phyloP scores from a whole-genome alignment of 2,113 vertebrate genomes.

The Odontophorus gujanensis region DNA sequence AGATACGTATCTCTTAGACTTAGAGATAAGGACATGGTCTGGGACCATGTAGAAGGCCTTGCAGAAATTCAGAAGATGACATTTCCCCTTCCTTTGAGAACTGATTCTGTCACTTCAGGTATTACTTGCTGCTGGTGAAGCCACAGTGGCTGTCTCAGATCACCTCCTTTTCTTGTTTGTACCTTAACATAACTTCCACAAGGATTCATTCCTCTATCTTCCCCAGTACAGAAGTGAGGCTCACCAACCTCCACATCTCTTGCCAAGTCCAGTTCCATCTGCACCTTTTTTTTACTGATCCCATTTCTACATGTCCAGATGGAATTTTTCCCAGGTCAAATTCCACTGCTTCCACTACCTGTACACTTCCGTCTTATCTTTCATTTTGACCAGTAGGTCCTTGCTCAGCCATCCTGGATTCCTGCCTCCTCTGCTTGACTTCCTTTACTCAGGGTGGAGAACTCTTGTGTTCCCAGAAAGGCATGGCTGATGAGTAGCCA shows the following conservation, averaged over 20 bases:
- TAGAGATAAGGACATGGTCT: no score
- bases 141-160: not conserved
- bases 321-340: no score
- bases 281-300: not conserved
- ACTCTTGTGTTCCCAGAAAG: no score
- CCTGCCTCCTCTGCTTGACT: no score
- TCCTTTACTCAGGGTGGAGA: no score
- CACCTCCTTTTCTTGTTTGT: not conserved
- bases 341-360: no score
- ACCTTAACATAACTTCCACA: not conserved
- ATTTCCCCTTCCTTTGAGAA: not conserved
- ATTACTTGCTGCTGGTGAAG: not conserved
- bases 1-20: no score
- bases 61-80: not conserved
- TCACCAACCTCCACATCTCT: not conserved
- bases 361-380: no score
- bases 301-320: not conserved
- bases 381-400: no score
- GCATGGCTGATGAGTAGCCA: no score
- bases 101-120: not conserved
- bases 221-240: not conserved
- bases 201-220: not conserved
- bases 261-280: not conserved
- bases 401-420: no score
- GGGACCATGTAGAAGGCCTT: not conserved